These are phyloP conservation scores for Hartigia nigra DNA, from an alignment of 2,888 invertebrate genomes.

Conservation along the genomic window DNA sequence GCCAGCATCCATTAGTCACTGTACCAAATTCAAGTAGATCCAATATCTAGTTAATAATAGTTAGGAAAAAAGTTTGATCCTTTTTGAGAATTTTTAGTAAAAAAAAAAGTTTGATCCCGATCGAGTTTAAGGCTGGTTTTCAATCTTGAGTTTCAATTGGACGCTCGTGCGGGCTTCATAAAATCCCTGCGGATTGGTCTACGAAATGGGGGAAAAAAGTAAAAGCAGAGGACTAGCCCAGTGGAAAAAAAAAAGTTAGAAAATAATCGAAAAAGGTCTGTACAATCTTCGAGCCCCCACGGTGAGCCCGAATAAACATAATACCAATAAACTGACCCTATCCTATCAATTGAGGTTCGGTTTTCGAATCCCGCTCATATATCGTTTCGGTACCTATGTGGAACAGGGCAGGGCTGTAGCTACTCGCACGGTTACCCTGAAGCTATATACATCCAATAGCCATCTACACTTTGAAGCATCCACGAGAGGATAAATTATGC, in stretches of 20 bases:
- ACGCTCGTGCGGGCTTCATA: neutral
- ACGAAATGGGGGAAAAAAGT: neutral
- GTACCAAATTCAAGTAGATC: neutral
- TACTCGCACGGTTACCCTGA: neutral
- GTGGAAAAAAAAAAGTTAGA: neutral
- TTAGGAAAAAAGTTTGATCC: too few relatives aligned
- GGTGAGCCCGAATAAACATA: slow-evolving; percentile 1
- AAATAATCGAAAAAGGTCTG: slow-evolving; percentile 4
- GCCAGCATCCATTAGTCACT: neutral
- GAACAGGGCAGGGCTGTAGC: neutral
- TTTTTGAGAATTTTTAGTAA: neutral
- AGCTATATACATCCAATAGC: neutral
- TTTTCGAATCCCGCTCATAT: slow-evolving; percentile 1
- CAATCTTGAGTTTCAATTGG: neutral
- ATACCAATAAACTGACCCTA: slow-evolving; percentile 4
- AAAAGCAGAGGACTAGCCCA: neutral
- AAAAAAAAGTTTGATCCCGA: neutral
- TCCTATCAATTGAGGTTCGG: slow-evolving; percentile 6
- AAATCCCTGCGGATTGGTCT: neutral
- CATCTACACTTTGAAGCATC: neutral
- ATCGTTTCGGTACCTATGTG: neutral
- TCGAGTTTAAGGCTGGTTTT: neutral
- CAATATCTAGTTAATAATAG: neutral
- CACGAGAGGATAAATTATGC: slow-evolving; percentile 7
- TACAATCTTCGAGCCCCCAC: neutral